phyloP scores from a whole-genome alignment of 1,140 invertebrate genomes.

The Melanaphis sacchari region DNA sequence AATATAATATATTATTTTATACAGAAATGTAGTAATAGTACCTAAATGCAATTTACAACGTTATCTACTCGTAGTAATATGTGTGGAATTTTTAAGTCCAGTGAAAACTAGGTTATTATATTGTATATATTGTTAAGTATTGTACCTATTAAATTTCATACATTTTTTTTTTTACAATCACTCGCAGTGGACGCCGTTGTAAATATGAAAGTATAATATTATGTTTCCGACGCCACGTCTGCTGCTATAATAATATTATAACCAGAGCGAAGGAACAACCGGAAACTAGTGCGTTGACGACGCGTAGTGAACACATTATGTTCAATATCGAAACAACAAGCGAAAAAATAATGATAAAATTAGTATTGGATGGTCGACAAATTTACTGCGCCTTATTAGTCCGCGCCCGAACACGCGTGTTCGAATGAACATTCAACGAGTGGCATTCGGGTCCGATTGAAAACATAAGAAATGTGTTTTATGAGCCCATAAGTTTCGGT shows the following conservation, averaged over 20 bases:
- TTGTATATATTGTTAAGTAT: conserved; percentile 14
- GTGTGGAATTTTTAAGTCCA: conserved; percentile 6
- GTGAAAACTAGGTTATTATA: conserved; percentile 42
- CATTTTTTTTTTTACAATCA: conserved; percentile 37
- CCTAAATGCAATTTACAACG: background rate
- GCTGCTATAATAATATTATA: background rate
- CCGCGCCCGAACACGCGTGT: background rate
- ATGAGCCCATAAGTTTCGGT: background rate
- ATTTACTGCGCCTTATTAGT: background rate
- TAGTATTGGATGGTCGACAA: background rate
- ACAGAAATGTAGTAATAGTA: background rate
- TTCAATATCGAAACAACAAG: background rate
- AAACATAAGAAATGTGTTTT: background rate
- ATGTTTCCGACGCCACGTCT: background rate
- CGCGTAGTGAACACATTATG: background rate
- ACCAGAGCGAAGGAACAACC: conserved; percentile 13
- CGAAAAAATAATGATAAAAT: background rate
- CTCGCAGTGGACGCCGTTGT: background rate
- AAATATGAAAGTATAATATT: conserved; percentile 39
- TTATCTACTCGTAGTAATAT: conserved; percentile 1
- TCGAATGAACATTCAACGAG: too few species aligned
- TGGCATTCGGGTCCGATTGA: background rate
- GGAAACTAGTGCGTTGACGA: conserved; percentile 12
- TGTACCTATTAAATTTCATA: conserved; percentile 34
- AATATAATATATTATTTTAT: background rate